These are phyloP conservation scores for Oryzias woworae DNA, from an alignment of 2,113 vertebrate genomes.

Conservation along the genomic window DNA sequence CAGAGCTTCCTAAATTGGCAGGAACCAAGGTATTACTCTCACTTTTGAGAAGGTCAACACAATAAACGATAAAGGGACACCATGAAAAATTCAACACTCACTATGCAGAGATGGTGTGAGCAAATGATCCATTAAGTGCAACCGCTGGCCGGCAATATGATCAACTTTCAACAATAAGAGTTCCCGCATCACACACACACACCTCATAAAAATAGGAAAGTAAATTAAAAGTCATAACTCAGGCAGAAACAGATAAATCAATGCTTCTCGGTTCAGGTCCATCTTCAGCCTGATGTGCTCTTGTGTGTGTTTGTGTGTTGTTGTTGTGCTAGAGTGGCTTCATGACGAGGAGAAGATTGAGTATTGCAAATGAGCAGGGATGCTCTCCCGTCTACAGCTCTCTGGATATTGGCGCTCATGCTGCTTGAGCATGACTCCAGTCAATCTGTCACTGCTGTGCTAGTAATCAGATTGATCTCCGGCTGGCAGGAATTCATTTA, in stretches of 20 bases:
- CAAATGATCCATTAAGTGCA: neutral
- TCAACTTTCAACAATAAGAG: constrained; percentile 11
- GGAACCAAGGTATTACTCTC: too few species aligned
- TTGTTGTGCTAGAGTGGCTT: constrained; percentile 6
- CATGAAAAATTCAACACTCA: constrained; percentile 5
- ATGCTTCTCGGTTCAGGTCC: constrained; percentile 10
- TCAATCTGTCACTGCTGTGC: constrained; percentile 55
- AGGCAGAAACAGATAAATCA: constrained; percentile 44
- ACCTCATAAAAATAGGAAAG: constrained; percentile 14
- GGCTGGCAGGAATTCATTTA: constrained; percentile 15
- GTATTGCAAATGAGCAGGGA: constrained; percentile 44
- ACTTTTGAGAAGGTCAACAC: too few species aligned
- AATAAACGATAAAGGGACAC: neutral
- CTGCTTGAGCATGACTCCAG: constrained; percentile 60
- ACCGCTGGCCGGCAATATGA: constrained; percentile 35
- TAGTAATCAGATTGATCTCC: constrained; percentile 52
- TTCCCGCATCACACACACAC: neutral
- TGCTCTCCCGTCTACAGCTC: constrained; percentile 37
- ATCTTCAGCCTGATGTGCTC: constrained; percentile 12
- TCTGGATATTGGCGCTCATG: constrained; percentile 28
- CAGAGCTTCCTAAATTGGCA: too few species aligned
- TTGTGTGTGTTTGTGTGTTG: constrained; percentile 6
- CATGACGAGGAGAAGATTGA: constrained; percentile 49
- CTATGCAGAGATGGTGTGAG: constrained; percentile 2
- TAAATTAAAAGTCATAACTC: constrained; percentile 64